phyloP scores from a whole-genome alignment of 2,113 vertebrate species.

The Furnarius figulus region DNA sequence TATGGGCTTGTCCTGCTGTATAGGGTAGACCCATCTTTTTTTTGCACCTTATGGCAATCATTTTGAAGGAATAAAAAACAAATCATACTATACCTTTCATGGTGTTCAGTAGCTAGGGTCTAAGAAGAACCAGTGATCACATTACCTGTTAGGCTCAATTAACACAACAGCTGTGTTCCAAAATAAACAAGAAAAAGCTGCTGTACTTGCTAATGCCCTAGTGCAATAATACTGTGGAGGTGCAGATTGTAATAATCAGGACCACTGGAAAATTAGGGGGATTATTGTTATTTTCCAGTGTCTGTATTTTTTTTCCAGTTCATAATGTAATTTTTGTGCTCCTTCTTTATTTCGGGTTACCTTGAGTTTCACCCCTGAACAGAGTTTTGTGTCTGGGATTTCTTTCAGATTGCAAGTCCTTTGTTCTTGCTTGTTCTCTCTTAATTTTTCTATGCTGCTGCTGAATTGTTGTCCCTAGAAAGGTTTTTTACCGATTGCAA shows the following conservation, averaged over 20 bases:
- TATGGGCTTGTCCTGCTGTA: not conserved
- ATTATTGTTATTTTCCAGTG: not conserved
- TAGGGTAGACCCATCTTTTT: not conserved
- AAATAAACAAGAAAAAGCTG: slow-evolving; percentile 48
- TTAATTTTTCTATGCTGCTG: not conserved
- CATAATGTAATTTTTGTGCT: not conserved
- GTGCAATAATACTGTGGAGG: not conserved
- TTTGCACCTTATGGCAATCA: not conserved
- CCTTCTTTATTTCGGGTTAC: not conserved
- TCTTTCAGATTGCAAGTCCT: not conserved
- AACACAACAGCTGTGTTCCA: slow-evolving; percentile 49
- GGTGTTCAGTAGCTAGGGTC: not conserved
- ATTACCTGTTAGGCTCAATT: slow-evolving; percentile 39
- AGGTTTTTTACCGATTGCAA: not conserved
- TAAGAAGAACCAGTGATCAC: not conserved
- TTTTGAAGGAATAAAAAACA: not conserved
- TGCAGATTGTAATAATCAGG: slow-evolving; percentile 43
- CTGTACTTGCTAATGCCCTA: slow-evolving; percentile 26
- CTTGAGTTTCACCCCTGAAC: not conserved
- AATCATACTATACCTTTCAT: not conserved
- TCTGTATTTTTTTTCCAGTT: slow-evolving; percentile 8
- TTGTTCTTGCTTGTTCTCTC: not conserved
- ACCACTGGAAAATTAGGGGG: slow-evolving; percentile 22
- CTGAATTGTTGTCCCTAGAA: not conserved
- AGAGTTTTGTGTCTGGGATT: not conserved